phyloP scores from a whole-genome alignment of 92 coral and sea anemone species.

The Phymanthus crucifer region DNA sequence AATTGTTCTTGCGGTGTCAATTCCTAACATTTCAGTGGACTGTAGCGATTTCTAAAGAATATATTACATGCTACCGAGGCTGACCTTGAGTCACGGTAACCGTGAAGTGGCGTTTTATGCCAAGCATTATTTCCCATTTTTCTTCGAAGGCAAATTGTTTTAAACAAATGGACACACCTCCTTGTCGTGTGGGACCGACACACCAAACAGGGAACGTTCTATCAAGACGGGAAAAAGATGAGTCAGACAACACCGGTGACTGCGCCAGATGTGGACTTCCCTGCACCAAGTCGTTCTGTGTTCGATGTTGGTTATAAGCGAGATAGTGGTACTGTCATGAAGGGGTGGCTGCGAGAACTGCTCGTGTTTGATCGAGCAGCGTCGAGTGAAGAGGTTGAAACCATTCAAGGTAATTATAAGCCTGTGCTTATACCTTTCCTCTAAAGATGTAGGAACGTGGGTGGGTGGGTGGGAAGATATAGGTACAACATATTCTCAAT shows the following conservation, averaged over 20 bases:
- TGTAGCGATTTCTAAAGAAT: too few relatives aligned
- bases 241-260: neutral
- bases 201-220: conserved; percentile 4
- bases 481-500: neutral
- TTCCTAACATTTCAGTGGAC: too few relatives aligned
- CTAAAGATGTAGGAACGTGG: too few relatives aligned
- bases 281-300: neutral
- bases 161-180: conserved; percentile 11
- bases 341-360: conserved; percentile 5
- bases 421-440: too few relatives aligned
- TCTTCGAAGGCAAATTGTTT: neutral
- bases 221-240: conserved; percentile 1
- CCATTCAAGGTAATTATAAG: neutral
- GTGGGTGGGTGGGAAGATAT: neutral
- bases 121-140: neutral
- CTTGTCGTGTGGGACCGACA: neutral
- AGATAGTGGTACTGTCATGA: conserved; percentile 5
- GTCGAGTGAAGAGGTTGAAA: conserved; percentile 3
- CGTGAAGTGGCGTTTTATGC: too few relatives aligned
- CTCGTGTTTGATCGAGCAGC: conserved; percentile 8
- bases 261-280: neutral
- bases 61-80: too few relatives aligned
- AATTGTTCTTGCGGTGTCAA: too few relatives aligned
- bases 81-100: too few relatives aligned
- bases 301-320: conserved; percentile 22